Base-by-base conservation (phyloP, 2,113 vertebrate genomes). In the Phasianus colchicus region DNA sequence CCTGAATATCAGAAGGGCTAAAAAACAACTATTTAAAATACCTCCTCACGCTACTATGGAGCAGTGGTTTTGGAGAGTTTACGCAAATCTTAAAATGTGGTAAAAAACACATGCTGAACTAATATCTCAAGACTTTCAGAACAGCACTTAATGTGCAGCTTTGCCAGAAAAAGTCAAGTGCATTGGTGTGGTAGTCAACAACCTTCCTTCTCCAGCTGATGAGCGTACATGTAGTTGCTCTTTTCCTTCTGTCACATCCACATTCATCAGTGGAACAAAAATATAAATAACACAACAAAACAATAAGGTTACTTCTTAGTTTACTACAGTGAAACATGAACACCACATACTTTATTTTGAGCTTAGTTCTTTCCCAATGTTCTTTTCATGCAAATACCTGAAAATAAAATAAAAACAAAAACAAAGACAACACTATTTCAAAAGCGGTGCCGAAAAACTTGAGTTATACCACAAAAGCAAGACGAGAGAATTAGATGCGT, bases 81-180 rank as follows among this genome's bases (percentile, higher is more conserved):
- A 55, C 17, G 3, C 30, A 78, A 87, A 29, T 50, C 61, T 81
- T 83, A 75, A 81, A 78, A 89, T 52, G 57, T 75, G 43, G 81
- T 57, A 75, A 87, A 95, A 87, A 95, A 78, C 24, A 78, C 36
- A 64, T 2, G 13, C 32, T 78, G 80, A 92, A 67, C 17, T 63
- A 50, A 25, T 47, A 42, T 50, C 29, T 83, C 57, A 83, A 43
- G 69, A 55, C 9, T 54, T 47, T 91, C 66, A 83, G 85, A 67
- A 90, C 34, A 47, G 29, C 38, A 69, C 14, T 78, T 78, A 18
- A 18, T 8, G 34, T 7, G 25, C 5, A 60, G 50, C n/a, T 66
- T 66, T 88, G 75, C 24, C 61, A 93, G 40, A 92, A 92, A 65
- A 88, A 47, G 58, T 61, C 71, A 83, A 79, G 36, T 52, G 72